Evolutionary conservation across 2,888 invertebrate genomes (phyloP).

Genomic region (Odontomyia ornata): DNA sequence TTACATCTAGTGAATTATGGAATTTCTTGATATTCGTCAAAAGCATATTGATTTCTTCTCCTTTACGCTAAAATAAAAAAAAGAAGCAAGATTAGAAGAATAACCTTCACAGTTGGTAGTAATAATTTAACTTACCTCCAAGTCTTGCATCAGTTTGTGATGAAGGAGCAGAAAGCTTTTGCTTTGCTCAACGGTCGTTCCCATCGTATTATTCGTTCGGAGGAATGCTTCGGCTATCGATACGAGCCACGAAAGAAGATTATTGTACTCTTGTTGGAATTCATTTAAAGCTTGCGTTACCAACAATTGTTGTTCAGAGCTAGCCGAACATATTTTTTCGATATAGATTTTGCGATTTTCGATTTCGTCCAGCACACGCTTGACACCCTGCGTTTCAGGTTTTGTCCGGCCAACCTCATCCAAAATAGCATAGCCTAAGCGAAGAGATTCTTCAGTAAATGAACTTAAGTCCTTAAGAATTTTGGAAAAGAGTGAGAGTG

Average conservation of each 20-base stretch:
- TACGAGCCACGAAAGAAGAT: constrained; percentile 77
- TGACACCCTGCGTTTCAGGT: constrained; percentile 74
- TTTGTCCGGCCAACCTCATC: constrained; percentile 72
- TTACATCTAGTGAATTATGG: constrained; percentile 71
- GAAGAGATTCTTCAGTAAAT: constrained; percentile 72
- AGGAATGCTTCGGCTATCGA: constrained; percentile 78
- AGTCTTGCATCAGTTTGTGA: constrained; percentile 75
- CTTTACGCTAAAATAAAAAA: constrained; percentile 68
- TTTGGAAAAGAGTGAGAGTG: constrained; percentile 74
- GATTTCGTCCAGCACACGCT: constrained; percentile 74
- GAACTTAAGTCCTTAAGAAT: constrained; percentile 73
- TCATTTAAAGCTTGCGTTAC: constrained; percentile 74
- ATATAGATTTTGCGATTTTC: constrained; percentile 77
- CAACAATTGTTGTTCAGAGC: constrained; percentile 74
- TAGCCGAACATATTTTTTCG: constrained; percentile 71
- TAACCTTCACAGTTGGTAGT: background rate
- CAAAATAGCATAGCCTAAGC: constrained; percentile 77
- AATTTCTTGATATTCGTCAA: constrained; percentile 71
- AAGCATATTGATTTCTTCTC: constrained; percentile 73
- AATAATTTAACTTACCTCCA: constrained; percentile 66
- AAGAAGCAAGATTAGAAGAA: constrained; percentile 3
- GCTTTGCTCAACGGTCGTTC: constrained; percentile 72
- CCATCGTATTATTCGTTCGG: constrained; percentile 78
- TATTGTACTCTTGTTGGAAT: constrained; percentile 75
- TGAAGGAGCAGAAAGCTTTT: constrained; percentile 79